A percentile compares a stretch with the other conserved stretches of the same genome.
Conservation (phyloP, 2,888 invertebrate genomes). For the Tupiocoris notatus region DNA sequence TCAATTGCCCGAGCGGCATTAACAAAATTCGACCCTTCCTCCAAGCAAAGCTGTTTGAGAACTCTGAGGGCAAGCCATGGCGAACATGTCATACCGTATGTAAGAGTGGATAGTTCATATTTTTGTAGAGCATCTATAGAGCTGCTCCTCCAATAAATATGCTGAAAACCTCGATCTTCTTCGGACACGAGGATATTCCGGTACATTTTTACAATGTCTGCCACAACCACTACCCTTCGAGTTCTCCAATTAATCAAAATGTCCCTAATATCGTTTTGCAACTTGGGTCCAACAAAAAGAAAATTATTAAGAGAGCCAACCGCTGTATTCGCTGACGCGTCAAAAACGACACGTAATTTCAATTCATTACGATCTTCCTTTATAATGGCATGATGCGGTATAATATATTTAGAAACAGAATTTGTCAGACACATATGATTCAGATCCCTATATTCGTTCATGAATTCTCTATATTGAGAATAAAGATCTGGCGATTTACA, state of each 20-base stretch:
- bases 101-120: conserved; percentile 11
- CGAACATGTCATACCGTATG: too few relatives aligned
- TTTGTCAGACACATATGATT: not conserved
- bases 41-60: not conserved
- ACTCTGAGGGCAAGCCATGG: not conserved
- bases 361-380: not conserved
- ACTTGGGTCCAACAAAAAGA: conserved; percentile 8
- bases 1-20: not conserved
- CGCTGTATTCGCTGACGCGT: not conserved
- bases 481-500: not conserved
- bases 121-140: not conserved
- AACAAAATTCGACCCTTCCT: not conserved
- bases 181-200: not conserved
- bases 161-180: not conserved
- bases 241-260: not conserved
- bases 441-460: too few relatives aligned
- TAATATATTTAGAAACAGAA: not conserved
- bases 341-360: not conserved
- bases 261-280: conserved; percentile 14
- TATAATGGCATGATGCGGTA: conserved; percentile 6
- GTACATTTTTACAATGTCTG: conserved; percentile 19
- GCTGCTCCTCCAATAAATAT: conserved; percentile 1
- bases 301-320: conserved; percentile 24
- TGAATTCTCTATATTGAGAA: conserved; percentile 2
- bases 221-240: not conserved